Evolutionary conservation across 1,140 invertebrate genomes (phyloP), one percentile per base, ranked within the genome.

Genomic region (Globodera ellingtonae): DNA sequence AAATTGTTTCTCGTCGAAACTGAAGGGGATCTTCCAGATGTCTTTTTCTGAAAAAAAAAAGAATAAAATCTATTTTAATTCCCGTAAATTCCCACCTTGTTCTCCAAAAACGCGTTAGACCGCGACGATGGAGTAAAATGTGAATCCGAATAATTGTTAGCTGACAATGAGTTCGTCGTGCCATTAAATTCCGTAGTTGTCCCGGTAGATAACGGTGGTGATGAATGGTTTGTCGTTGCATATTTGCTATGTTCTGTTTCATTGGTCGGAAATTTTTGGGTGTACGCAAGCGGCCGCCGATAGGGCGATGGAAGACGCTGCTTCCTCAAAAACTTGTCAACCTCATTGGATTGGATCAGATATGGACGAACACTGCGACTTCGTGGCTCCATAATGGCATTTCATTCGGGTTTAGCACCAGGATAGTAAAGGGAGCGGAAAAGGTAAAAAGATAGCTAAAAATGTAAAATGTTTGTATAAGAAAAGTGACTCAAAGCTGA

Each of bases 291-390:
- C 10, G 67, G 24, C 35, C 67, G 67, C 6, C 67, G 67, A 44
- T 70, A 70, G 24, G 67, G 67, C 35, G 67, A 70, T 18, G 67
- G 67, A 44, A 70, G 67, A 35, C 67, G 24, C 35, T 70, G 67
- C 46, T 70, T 70, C 35, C 67, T 70, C 67, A 70, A 70, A 44
- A 70, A 70, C 18, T 70, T 70, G 18, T 70, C 67, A 10, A 70
- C 67, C 35, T 70, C 67, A 44, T 70, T 47, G 24, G 67, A 70
- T 70, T 47, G 67, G 18, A 70, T 35, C 10, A 70, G 46, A 70
- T 70, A 70, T 35, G 67, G 67, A 44, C 67, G 67, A 18, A 44
- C 10, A 70, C 56, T 62, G 56, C 56, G 56, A 62, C 15, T 62
- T 62, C 56, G 10, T 62, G 56, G 56, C 18, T 70, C 67, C 67